These are phyloP conservation scores for Trisateles emortualis DNA, from an alignment of 2,888 invertebrate species.

Conservation along the genomic window DNA sequence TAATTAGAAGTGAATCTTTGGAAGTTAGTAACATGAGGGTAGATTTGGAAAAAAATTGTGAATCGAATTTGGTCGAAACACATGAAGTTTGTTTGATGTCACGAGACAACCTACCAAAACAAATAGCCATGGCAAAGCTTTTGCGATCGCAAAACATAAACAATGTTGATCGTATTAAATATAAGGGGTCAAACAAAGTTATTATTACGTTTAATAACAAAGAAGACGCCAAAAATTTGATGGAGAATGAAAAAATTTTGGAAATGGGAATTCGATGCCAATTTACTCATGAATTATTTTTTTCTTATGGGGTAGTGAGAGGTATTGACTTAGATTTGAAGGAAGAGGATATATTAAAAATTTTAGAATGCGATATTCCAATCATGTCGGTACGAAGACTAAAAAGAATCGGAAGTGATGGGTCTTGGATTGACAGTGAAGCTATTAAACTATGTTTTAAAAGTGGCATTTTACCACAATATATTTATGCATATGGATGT, in stretches of 20 bases:
- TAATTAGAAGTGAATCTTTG: constrained; percentile 7
- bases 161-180: constrained; percentile 28
- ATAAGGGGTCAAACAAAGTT: constrained; percentile 27
- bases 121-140: constrained; percentile 35
- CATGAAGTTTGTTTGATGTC: constrained; percentile 25
- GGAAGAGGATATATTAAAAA: constrained; percentile 16
- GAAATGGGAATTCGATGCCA: constrained; percentile 20
- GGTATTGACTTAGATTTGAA: constrained; percentile 25
- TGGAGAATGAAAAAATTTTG: constrained; percentile 20
- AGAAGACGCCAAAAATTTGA: constrained; percentile 22
- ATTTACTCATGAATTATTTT: constrained; percentile 9
- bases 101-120: constrained; percentile 27
- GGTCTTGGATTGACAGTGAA: constrained; percentile 27
- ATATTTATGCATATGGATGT: constrained; percentile 20
- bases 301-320: constrained; percentile 31
- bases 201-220: constrained; percentile 21
- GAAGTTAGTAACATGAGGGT: constrained; percentile 2
- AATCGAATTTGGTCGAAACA: neutral
- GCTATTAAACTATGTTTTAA: constrained; percentile 18
- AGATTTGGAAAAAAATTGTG: constrained; percentile 1
- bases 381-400: constrained; percentile 23
- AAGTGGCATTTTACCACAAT: constrained; percentile 10
- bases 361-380: constrained; percentile 5
- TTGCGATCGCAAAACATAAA: constrained; percentile 25
- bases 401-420: constrained; percentile 10